Conservation (phyloP, 2,888 invertebrate genomes). For the Vandiemenella viatica region DNA sequence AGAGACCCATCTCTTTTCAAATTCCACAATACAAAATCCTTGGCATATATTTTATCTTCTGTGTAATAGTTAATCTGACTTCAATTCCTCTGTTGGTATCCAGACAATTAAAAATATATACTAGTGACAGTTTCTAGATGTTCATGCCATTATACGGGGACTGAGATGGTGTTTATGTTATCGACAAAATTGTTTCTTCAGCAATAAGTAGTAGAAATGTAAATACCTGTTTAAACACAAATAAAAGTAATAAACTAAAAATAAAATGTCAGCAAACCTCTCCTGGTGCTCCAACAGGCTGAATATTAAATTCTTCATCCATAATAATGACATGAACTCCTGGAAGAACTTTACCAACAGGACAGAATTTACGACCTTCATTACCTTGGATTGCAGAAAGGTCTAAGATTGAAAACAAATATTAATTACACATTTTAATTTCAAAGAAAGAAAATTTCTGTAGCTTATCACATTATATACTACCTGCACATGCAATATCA, state of each 20-base stretch:
- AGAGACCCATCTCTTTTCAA: no score
- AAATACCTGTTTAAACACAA: background rate
- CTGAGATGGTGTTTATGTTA: no score
- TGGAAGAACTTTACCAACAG: constrained; percentile 19
- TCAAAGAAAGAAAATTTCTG: background rate
- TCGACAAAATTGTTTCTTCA: background rate
- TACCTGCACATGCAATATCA: constrained; percentile 20
- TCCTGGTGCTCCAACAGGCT: constrained; percentile 18
- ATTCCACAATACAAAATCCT: no score
- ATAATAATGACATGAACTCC: constrained; percentile 19
- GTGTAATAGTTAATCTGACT: no score
- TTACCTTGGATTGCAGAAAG: constrained; percentile 9
- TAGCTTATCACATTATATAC: background rate
- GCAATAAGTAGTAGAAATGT: no score
- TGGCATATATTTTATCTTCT: no score
- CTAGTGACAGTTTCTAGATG: no score
- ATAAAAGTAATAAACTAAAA: background rate
- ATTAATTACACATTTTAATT: background rate
- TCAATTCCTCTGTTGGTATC: no score
- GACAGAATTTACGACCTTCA: constrained; percentile 18
- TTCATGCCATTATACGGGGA: no score
- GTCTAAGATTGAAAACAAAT: constrained; percentile 12
- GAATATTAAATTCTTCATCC: constrained; percentile 18
- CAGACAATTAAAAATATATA: no score
- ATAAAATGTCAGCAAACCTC: constrained; percentile 16